Evolutionary conservation across 2,113 vertebrate species (phyloP).

Genomic region (Chlorocebus sabaeus): DNA sequence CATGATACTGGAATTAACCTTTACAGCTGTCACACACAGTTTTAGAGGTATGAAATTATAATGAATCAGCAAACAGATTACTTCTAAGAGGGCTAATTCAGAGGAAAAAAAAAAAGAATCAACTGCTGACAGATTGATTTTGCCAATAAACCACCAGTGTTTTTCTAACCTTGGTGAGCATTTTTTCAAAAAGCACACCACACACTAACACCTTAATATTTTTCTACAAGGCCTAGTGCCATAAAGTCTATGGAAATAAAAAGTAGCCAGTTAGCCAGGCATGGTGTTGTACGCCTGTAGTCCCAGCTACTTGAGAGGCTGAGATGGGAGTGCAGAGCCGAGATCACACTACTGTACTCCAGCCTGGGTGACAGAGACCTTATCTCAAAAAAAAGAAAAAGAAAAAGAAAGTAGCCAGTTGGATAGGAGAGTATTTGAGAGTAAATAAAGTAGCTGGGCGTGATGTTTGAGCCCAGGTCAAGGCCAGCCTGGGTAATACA

Average conservation of each 20-base stretch:
- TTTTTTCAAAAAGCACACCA: conserved; percentile 40
- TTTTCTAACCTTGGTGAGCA: not conserved
- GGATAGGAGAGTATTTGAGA: no score
- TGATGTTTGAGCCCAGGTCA: no score
- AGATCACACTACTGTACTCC: no score
- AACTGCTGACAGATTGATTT: not conserved
- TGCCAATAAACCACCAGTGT: not conserved
- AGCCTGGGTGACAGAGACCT: no score
- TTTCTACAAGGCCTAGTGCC: not conserved
- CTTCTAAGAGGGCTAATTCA: not conserved
- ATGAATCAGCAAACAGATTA: not conserved
- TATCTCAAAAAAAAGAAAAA: no score
- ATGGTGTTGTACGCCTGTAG: not conserved
- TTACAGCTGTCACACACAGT: not conserved
- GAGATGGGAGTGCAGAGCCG: not conserved
- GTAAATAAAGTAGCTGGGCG: no score
- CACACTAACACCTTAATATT: not conserved
- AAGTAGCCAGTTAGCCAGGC: not conserved
- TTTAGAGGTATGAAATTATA: not conserved
- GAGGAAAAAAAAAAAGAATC: not conserved
- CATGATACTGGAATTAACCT: not conserved
- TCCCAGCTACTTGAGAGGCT: not conserved
- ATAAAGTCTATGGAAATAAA: not conserved
- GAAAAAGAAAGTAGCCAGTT: no score
- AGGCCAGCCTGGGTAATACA: no score